Conservation (phyloP, 2,888 invertebrate genomes). For the Hanleya hanleyi region DNA sequence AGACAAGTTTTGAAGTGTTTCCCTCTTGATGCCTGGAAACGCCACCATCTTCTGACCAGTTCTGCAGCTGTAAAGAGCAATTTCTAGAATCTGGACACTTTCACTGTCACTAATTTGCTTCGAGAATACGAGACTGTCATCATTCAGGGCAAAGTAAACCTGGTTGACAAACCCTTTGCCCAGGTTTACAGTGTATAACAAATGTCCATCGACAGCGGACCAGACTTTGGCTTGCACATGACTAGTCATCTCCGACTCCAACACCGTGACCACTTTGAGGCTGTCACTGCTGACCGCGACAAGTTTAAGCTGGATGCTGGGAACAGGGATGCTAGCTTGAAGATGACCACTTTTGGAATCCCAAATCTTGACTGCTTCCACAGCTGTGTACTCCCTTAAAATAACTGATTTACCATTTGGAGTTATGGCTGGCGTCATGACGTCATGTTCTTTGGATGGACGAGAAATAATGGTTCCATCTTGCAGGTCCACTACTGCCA, state of each 20-base stretch:
- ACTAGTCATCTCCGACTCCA: slow-evolving; percentile 18
- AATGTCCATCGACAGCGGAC: slow-evolving; percentile 8
- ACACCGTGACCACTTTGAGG: slow-evolving; percentile 26
- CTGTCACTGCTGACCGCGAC: slow-evolving; percentile 20
- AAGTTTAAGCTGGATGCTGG: slow-evolving; percentile 42
- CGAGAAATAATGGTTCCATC: slow-evolving; percentile 31
- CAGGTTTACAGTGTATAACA: slow-evolving; percentile 7
- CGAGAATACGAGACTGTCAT: slow-evolving; percentile 17
- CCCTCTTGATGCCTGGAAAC: neutral
- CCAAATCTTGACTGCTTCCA: slow-evolving; percentile 43
- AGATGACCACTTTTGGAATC: slow-evolving; percentile 36
- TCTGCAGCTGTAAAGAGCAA: neutral
- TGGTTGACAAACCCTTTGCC: slow-evolving; percentile 9
- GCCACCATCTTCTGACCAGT: neutral
- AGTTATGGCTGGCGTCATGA: slow-evolving; percentile 40
- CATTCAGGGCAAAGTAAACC: neutral
- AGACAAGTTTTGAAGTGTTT: neutral
- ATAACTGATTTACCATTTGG: slow-evolving; percentile 47
- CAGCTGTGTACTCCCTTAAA: slow-evolving; percentile 41
- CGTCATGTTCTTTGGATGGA: slow-evolving; percentile 39
- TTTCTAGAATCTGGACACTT: neutral
- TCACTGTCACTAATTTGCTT: neutral
- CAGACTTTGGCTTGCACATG: slow-evolving; percentile 20
- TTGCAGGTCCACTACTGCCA: slow-evolving; percentile 39
- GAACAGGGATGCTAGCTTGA: slow-evolving; percentile 29